These are phyloP conservation scores for Mus minutoides DNA, from an alignment of 2,797 vertebrate genomes.

Conservation along the genomic window DNA sequence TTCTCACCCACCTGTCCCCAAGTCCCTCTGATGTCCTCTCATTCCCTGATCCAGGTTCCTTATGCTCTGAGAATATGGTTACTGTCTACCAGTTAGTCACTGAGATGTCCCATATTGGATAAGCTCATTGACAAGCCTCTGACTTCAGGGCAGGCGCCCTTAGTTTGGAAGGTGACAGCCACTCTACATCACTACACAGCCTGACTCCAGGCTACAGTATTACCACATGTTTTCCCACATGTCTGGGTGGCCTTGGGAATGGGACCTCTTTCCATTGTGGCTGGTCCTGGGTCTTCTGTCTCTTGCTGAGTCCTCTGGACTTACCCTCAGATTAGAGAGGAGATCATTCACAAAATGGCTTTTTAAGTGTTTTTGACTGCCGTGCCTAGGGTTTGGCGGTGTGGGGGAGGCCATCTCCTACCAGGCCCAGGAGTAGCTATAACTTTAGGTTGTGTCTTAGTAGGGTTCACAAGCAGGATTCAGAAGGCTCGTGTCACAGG, in stretches of 20 bases:
- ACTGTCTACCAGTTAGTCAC: background rate
- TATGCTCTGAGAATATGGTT: background rate
- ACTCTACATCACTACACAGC: background rate
- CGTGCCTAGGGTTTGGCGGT: background rate
- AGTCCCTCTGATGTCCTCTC: background rate
- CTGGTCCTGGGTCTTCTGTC: background rate
- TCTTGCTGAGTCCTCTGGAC: background rate
- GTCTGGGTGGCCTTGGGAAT: too few species aligned
- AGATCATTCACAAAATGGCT: background rate
- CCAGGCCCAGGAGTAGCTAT: background rate
- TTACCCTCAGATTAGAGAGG: too few species aligned
- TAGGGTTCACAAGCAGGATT: background rate
- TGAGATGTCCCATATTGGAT: too few species aligned
- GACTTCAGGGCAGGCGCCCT: background rate
- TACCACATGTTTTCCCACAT: background rate
- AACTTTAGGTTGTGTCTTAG: background rate
- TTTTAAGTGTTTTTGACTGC: background rate
- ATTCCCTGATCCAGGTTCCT: background rate
- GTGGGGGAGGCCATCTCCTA: background rate
- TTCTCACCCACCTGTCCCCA: background rate
- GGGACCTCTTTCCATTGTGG: background rate
- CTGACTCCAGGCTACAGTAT: background rate
- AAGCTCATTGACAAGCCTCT: too few species aligned
- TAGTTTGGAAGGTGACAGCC: too few species aligned
- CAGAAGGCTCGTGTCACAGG: background rate